Base-by-base conservation (phyloP, 2,888 invertebrate genomes). In the Onchidella celtica region DNA sequence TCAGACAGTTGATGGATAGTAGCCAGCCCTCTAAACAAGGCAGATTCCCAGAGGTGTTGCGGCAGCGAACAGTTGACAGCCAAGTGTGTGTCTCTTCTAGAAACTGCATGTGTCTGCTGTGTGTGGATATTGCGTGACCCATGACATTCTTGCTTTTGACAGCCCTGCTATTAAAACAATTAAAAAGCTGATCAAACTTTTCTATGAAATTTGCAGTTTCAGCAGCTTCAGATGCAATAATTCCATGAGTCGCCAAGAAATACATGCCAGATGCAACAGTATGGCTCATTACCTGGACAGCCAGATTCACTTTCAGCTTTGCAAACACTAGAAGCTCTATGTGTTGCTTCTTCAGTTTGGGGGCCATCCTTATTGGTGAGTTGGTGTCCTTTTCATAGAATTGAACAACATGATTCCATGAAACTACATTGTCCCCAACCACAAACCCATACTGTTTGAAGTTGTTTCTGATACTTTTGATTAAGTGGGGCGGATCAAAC, bases 21-120 rank as follows among this genome's bases (percentile, higher is more conserved):
- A 24, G 17, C 75, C 75, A 75, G 4, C 75, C 65, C 6, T 21
- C 21, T 11, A 75, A 17, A 47, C 75, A 75, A n/a, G 75, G 65
- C 1, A 75, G 65, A 61, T 9, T 11, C 3, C 61, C 32, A 4
- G 29, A n/a, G 17, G 4, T n/a, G 34, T 34, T 32, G 27, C 57
- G 2, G 2, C 24, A 9, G 21, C 14, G 14, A 6, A 29, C 34
- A 3, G 24, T 27, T 32, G 24, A 21, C 34, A 55, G 24, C 61
- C 57, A 61, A 6, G 65, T 34, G 24, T n/a, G 65, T 63, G 21
- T 40, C 65, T 11, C 47, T 11, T 47, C 9, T 47, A 47, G 17
- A 17, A 47, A 47, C 17, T 47, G 6, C 47, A 47, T 47, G 17
- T 47, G 47, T 6, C 47, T 47, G 9, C 9, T 11, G 47, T 47